These are phyloP conservation scores for Syritta pipiens DNA, from an alignment of 2,888 invertebrate genomes.

Conservation along the genomic window DNA sequence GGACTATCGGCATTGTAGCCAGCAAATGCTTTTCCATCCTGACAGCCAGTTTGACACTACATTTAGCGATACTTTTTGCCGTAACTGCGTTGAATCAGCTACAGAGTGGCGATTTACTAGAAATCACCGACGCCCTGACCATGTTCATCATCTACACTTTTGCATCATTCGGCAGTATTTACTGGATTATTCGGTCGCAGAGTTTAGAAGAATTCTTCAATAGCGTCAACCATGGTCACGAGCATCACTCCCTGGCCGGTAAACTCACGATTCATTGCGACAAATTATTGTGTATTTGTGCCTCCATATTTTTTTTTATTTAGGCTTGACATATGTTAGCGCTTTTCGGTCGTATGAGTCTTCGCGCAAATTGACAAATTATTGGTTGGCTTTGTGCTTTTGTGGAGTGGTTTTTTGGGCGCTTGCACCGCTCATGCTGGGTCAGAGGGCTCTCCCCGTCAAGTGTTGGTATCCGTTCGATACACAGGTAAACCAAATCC, in stretches of 20 bases:
- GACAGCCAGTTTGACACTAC: constrained; percentile 67
- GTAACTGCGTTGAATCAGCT: constrained; percentile 73
- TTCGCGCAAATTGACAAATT: constrained; percentile 68
- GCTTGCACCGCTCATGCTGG: constrained; percentile 73
- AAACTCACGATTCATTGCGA: background rate
- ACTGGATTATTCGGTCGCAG: constrained; percentile 72
- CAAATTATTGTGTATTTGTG: background rate
- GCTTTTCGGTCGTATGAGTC: constrained; percentile 65
- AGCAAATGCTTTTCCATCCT: constrained; percentile 65
- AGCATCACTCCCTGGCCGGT: constrained; percentile 76
- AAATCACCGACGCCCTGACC: constrained; percentile 75
- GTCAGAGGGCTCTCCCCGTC: constrained; percentile 73
- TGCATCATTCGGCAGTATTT: constrained; percentile 72
- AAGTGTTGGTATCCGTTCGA: constrained; percentile 78
- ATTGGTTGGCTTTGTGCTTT: constrained; percentile 73
- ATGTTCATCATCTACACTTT: constrained; percentile 75
- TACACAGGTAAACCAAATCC: constrained; percentile 70
- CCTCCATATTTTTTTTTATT: background rate
- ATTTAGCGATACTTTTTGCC: constrained; percentile 72
- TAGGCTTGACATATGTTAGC: constrained; percentile 74
- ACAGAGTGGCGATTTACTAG: constrained; percentile 72
- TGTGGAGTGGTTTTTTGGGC: constrained; percentile 73
- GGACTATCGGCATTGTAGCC: background rate
- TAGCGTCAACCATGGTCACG: constrained; percentile 72
- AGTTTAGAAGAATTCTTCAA: constrained; percentile 69